Evolutionary conservation across 2,888 invertebrate species (phyloP).

Genomic region (Chaetogeoica ovagalla): DNA sequence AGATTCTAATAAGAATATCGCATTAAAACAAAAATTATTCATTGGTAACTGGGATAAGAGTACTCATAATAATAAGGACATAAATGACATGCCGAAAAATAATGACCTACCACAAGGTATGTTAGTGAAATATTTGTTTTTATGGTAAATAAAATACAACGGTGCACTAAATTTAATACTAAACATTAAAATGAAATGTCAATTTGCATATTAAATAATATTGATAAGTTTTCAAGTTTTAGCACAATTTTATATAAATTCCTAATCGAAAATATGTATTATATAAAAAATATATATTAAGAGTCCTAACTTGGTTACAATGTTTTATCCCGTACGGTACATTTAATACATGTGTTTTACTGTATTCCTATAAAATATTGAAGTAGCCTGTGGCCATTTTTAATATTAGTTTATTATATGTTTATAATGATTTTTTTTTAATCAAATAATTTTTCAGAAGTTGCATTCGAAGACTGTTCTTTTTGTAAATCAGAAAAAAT

Average conservation of each 20-base stretch:
- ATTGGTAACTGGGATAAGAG: conserved; percentile 37
- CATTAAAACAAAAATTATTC: conserved; percentile 25
- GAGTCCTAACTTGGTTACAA: not conserved
- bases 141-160: too few species aligned
- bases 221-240: too few species aligned
- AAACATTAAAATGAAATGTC: too few species aligned
- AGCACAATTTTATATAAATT: too few species aligned
- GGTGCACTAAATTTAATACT: too few species aligned
- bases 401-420: not conserved
- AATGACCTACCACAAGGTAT: not conserved
- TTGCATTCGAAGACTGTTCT: conserved; percentile 7
- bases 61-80: not conserved
- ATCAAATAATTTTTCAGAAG: conserved; percentile 21
- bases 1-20: conserved; percentile 14
- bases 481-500: conserved; percentile 1
- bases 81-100: not conserved
- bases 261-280: too few species aligned
- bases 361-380: too few species aligned
- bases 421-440: not conserved
- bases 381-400: not conserved
- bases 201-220: too few species aligned
- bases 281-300: too few species aligned
- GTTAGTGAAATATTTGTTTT: not conserved
- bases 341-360: not conserved
- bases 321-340: not conserved